These are phyloP conservation scores for Amyelois transitella DNA, from an alignment of 1,140 invertebrate genomes.

Conservation along the genomic window DNA sequence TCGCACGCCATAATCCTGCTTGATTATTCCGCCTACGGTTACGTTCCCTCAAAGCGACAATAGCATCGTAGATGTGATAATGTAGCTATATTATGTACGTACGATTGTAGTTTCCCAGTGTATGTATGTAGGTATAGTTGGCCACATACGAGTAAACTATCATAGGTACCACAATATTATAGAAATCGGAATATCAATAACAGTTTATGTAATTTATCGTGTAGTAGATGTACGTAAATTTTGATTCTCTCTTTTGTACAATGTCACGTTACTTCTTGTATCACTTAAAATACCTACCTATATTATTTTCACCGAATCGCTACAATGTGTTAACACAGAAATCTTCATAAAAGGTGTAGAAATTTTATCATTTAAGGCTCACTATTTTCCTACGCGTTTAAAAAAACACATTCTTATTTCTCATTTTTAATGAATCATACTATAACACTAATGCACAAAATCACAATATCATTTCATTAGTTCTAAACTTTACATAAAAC, in stretches of 20 bases:
- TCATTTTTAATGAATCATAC: not conserved
- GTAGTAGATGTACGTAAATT: no score
- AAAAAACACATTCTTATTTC: not conserved
- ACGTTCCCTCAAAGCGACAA: not conserved
- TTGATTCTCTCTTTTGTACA: no score
- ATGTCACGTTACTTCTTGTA: no score
- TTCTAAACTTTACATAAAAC: conserved; percentile 24
- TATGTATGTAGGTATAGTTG: not conserved
- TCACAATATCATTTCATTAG: conserved; percentile 24
- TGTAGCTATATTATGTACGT: no score
- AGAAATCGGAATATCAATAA: not conserved
- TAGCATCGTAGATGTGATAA: not conserved
- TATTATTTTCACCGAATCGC: no score
- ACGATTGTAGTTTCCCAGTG: not conserved
- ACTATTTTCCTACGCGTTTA: no score
- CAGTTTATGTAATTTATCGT: no score
- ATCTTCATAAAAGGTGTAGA: no score
- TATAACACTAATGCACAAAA: conserved; percentile 29
- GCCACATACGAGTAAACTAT: no score
- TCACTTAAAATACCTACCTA: no score
- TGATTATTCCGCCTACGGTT: conserved; percentile 6
- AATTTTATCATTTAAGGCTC: no score
- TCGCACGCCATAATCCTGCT: not conserved
- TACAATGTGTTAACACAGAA: no score
- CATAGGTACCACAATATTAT: not conserved